Evolutionary conservation across 2,888 invertebrate genomes (phyloP), one percentile per base, ranked within the genome.

Genomic region (Rhyacophila evoluta): DNA sequence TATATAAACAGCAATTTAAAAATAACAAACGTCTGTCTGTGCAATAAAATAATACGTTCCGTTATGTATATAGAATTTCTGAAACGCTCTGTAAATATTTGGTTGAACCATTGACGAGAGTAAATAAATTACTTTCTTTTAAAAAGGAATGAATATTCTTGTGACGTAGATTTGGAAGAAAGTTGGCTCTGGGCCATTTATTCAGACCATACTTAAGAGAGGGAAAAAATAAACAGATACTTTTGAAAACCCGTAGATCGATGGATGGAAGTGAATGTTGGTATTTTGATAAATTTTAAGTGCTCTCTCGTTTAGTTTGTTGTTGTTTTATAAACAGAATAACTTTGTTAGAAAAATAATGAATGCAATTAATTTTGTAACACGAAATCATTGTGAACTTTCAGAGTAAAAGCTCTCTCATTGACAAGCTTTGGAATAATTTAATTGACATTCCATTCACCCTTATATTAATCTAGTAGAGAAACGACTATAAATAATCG

Each of bases 221-320:
- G 29, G 19, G 8, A 25, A 25, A 10, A 25, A 55, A 55, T 55
- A 55, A 25, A 55, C 25, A 55, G 6, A 55, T 55, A 55, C 55
- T 19, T 55, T 55, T 55, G 25, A 55, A 19, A 55, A 55, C 19
- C 2, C 55, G 55, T 19, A 55, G 55, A 8, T 8, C 55, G 55
- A 19, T 55, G 55, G 0, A 19, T 19, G 25, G 10, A 19, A 55
- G 19, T 55, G 55, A 55, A 55, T 55, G 1, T 55, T 55, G 8
- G 25, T 55, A 19, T 55, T 55, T 55, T 55, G 55, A 55, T 55
- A 55, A 55, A 19, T 55, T 55, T 55, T 55, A 25, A 55, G 55
- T 55, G 55, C 55, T 55, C 55, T 55, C 10, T 25, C 15, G 19
- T 55, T 55, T 55, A 55, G 15, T 55, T 55, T 8, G 8, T 25